These are phyloP conservation scores for Drosophila eugracilis DNA, from an alignment of 1,140 invertebrate species.

Conservation along the genomic window DNA sequence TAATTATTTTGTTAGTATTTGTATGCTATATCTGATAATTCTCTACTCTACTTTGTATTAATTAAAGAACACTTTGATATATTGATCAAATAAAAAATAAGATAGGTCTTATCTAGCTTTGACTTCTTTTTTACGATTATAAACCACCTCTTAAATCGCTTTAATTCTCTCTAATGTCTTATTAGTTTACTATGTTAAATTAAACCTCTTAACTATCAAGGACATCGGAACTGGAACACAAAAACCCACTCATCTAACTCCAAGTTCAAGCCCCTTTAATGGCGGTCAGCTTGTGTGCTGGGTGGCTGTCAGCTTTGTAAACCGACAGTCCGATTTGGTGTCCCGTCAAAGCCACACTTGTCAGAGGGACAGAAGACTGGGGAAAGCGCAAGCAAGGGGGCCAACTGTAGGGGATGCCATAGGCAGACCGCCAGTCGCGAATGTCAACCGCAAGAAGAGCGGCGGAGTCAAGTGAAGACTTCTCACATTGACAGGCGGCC, in stretches of 20 bases:
- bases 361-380: conserved; percentile 13
- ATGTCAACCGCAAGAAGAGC: conserved; percentile 66
- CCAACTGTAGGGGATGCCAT: conserved; percentile 31
- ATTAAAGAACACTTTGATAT: too few species aligned
- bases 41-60: too few species aligned
- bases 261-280: conserved; percentile 6
- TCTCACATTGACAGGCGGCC: conserved; percentile 64
- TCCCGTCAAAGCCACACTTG: conserved; percentile 40
- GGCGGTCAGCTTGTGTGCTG: neutral
- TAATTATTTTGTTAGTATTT: neutral
- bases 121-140: too few species aligned
- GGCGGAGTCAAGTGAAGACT: conserved; percentile 53
- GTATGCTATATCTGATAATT: too few species aligned
- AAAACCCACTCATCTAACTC: neutral
- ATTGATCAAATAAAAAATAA: too few species aligned
- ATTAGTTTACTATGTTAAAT: too few species aligned
- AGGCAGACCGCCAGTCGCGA: conserved; percentile 39
- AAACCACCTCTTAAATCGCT: too few species aligned
- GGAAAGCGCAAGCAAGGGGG: neutral
- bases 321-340: conserved; percentile 14
- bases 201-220: neutral
- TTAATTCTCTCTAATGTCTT: too few species aligned
- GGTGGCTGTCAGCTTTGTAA: conserved; percentile 7
- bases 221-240: neutral
- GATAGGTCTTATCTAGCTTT: too few species aligned